Conservation (phyloP, 2,797 vertebrate species). For the Platyrinchus mystaceus region DNA sequence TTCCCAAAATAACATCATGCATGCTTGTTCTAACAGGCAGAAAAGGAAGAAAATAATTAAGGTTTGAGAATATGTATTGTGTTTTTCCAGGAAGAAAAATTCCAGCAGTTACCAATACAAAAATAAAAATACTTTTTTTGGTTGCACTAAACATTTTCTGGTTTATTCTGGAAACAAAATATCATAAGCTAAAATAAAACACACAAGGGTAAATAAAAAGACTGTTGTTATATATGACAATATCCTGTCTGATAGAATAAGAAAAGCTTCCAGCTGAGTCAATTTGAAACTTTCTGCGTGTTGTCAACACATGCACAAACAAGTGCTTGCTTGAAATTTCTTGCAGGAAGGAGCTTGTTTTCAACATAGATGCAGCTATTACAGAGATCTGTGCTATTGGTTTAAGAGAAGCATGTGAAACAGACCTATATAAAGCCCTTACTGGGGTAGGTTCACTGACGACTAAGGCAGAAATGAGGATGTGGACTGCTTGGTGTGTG, state of each 20-base stretch:
- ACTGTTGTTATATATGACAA: not conserved
- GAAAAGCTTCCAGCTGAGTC: not conserved
- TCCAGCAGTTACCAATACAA: not conserved
- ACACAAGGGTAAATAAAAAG: not conserved
- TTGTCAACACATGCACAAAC: not conserved
- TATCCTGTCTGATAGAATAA: not conserved
- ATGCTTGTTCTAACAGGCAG: not conserved
- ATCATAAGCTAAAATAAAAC: not conserved
- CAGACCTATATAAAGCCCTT: not conserved
- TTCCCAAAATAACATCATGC: not conserved
- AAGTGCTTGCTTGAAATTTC: not conserved
- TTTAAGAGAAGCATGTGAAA: not conserved
- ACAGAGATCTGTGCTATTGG: not conserved
- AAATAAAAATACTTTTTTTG: not conserved
- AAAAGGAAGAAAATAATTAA: not conserved
- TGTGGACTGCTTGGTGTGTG: not conserved
- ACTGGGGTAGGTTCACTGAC: not conserved
- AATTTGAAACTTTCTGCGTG: not conserved
- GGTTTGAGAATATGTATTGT: not conserved
- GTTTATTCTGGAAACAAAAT: not conserved
- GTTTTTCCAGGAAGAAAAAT: not conserved
- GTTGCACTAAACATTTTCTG: not conserved
- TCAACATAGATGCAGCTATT: not conserved
- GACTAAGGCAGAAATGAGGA: not conserved
- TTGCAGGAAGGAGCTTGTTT: not conserved